Evolutionary conservation across 2,797 vertebrate genomes (phyloP), one percentile per base, ranked within the genome.

Genomic region (Pogonophryne albipinna): DNA sequence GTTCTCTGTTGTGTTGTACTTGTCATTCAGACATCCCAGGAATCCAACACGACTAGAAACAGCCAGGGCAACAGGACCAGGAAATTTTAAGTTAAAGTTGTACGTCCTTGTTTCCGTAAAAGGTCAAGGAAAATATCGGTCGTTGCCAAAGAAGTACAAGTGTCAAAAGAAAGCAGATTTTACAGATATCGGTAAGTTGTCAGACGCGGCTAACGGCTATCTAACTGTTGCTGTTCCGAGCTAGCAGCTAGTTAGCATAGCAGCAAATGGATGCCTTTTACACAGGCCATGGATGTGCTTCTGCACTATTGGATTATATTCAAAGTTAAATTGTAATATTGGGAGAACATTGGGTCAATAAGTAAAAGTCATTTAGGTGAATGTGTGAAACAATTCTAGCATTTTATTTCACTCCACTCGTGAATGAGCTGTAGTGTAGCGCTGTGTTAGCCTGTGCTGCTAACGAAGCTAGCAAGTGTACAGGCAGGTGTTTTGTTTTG

Each of bases 21-120:
- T 92, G 92, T 91, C 95, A 95, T 90, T 94, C 92, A 91, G 93
- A 94, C 94, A 89, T 93, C 87, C 89, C 74, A 92, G 90, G 94
- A 93, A 93, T 94, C 87, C 81, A 85, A 71, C 82, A 44, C 71
- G 70, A 81, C 79, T 55, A 74, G 66, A 71, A 58, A 34, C 31
- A 67, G 49, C n/a, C 55, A 82, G 70, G 72, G 66, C 88, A 69
- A 49, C 45, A 78, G 74, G 68, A 68, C 77, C 52, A 66, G 82
- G 74, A 74, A 74, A 58, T 58, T 82, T 79, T 55, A 1, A 16
- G 19, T 56, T 16, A 16, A 65, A 79, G 34, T 55, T 1, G 4
- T 15, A 1, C 47, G 47, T 66, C 66, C 7, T 65, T 13, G 13
- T 23, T 15, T 1, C 45, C 17, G 60, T 31, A 15, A 45, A 67